Conservation (phyloP, 30 jellyfish, hydroid and myxozoan genomes). For the Aurelia aurita complex sp. Pacific region DNA sequence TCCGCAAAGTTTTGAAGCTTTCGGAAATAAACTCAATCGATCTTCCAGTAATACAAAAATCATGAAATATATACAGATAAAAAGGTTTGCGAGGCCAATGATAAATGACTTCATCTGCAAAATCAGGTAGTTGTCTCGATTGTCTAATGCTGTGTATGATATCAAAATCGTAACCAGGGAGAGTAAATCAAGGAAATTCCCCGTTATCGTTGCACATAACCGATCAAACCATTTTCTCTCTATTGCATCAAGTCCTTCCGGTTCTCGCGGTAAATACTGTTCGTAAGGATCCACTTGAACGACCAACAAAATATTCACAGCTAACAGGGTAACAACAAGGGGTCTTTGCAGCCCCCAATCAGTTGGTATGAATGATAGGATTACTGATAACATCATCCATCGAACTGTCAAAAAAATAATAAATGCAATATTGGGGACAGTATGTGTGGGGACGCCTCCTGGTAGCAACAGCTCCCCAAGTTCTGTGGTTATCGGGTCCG, state of each 20-base stretch:
- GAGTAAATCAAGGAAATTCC: slow-evolving; percentile 78
- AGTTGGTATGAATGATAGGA: slow-evolving; percentile 85
- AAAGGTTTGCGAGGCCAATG: slow-evolving; percentile 76
- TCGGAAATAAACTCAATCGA: slow-evolving; percentile 86
- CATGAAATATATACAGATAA: slow-evolving; percentile 76
- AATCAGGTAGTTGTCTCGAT: slow-evolving; percentile 83
- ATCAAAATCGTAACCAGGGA: slow-evolving; percentile 82
- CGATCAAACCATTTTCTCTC: slow-evolving; percentile 93
- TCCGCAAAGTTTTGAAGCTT: slow-evolving; percentile 37
- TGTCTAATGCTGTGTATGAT: slow-evolving; percentile 92
- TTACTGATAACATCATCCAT: slow-evolving; percentile 88
- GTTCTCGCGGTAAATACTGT: slow-evolving; percentile 81
- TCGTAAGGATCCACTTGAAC: slow-evolving; percentile 83
- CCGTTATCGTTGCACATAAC: slow-evolving; percentile 81
- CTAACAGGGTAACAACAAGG: slow-evolving; percentile 68
- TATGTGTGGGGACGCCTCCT: slow-evolving; percentile 82
- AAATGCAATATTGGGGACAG: slow-evolving; percentile 64
- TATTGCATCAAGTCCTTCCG: slow-evolving; percentile 61
- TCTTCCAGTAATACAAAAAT: slow-evolving; percentile 87
- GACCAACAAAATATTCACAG: slow-evolving; percentile 76
- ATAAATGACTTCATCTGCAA: slow-evolving; percentile 87
- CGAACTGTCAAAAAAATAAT: slow-evolving; percentile 85
- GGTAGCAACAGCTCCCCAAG: slow-evolving; percentile 90
- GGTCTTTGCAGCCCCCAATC: slow-evolving; percentile 98
- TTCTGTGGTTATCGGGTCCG: slow-evolving; percentile 72